Base-by-base conservation (phyloP, 1,140 invertebrate species). In the Thrips palmi region DNA sequence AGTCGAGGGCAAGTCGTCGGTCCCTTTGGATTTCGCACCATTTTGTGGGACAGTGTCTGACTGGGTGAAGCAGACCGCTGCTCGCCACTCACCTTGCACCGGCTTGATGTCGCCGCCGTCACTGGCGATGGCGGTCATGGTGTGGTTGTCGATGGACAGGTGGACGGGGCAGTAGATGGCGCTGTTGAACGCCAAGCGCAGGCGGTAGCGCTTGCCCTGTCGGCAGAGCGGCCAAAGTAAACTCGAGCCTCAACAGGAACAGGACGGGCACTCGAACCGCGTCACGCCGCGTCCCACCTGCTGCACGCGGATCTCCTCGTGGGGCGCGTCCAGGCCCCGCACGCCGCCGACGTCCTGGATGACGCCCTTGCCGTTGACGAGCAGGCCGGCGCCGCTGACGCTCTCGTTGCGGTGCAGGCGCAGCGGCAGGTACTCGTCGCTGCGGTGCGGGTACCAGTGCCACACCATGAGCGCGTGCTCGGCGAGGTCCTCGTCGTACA, bases 41-140 rank as follows among this genome's bases (percentile, higher is more conserved):
- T n/a, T n/a, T n/a, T n/a, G n/a, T n/a, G n/a, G n/a, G n/a, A n/a
- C n/a, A n/a, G n/a, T n/a, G n/a, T n/a, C n/a, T n/a, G n/a, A n/a
- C n/a, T n/a, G n/a, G n/a, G n/a, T n/a, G n/a, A n/a, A n/a, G n/a
- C n/a, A n/a, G n/a, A n/a, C n/a, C n/a, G n/a, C n/a, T n/a, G n/a
- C n/a, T n/a, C n/a, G n/a, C n/a, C 12, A 31, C 24, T 49, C 35
- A 49, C 54, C 58, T 41, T 49, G 42, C 1, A 55, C 50, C 3
- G 70, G 64, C 46, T 68, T 55, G 10, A 77, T 58, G n/a, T 65
- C 53, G 30, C 55, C 52, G 15, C 65, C 63, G 45, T 72, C 70
- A 17, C 57, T 56, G 2, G 64, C 56, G 21, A 67, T 56, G 2
- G 53, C 47, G 40, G 64, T 61, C 21, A 67, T 47, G 10, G 62